A percentile compares a stretch with the other conserved stretches of the same genome.
Conservation (phyloP, 2,113 vertebrate genomes). For the Mustelus asterias region DNA sequence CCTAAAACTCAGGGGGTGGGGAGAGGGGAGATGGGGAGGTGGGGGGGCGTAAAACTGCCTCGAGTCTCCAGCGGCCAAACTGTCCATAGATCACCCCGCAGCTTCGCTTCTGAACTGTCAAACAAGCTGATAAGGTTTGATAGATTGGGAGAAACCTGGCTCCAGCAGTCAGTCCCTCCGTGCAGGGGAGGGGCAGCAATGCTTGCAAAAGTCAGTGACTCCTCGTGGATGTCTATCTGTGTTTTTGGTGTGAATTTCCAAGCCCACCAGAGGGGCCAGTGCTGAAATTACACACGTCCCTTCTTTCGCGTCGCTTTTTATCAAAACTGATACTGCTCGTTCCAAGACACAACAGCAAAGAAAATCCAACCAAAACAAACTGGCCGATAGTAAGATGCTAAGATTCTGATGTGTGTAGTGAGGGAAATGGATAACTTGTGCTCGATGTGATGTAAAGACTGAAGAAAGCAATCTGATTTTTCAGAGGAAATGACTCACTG, state of each 20-base stretch:
- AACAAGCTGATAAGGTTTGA: constrained; percentile 41
- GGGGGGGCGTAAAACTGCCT: background rate
- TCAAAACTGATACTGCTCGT: too few species aligned
- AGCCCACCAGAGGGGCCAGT: background rate
- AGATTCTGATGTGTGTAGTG: background rate
- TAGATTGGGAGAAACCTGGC: constrained; percentile 41
- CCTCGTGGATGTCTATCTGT: constrained; percentile 4
- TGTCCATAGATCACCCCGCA: constrained; percentile 40
- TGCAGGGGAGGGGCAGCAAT: constrained; percentile 17
- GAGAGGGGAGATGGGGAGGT: background rate
- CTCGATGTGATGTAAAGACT: background rate
- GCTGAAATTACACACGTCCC: background rate
- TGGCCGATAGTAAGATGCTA: background rate
- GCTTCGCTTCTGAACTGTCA: constrained; percentile 48
- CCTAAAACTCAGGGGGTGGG: background rate
- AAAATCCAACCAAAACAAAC: background rate
- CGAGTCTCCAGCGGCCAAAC: background rate
- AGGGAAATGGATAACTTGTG: background rate
- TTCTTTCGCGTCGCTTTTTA: background rate
- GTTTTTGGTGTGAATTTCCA: background rate
- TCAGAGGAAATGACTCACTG: constrained; percentile 26
- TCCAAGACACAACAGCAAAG: background rate
- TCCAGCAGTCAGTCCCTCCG: constrained; percentile 37
- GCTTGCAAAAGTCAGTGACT: constrained; percentile 18
- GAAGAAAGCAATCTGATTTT: constrained; percentile 23